Evolutionary conservation across 2,888 invertebrate genomes (phyloP).

Genomic region (Philereme transversata): DNA sequence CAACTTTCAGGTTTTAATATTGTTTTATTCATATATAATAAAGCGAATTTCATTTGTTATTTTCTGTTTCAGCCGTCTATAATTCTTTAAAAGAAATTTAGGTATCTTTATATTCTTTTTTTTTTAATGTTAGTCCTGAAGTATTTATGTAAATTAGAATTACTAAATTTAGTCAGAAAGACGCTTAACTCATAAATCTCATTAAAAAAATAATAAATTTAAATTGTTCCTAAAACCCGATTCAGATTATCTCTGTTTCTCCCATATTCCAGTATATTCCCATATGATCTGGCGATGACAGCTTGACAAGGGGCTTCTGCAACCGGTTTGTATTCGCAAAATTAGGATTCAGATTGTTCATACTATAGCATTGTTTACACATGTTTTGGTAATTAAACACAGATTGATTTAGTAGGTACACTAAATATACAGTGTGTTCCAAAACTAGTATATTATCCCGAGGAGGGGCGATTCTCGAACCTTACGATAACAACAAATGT

Average conservation of each 20-base stretch:
- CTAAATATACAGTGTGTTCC: no score
- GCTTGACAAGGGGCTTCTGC: constrained; percentile 16
- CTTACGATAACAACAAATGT: no score
- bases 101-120: no score
- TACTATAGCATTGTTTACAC: neutral
- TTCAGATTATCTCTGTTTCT: constrained; percentile 13
- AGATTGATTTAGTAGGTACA: no score
- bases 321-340: constrained; percentile 7
- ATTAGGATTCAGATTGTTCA: constrained; percentile 5
- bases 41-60: neutral
- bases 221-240: neutral
- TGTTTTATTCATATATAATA: neutral
- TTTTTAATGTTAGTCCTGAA: no score
- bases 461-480: no score
- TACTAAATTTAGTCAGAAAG: no score
- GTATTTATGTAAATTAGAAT: no score
- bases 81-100: no score
- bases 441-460: no score
- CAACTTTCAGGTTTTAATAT: neutral
- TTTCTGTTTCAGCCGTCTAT: neutral
- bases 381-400: no score
- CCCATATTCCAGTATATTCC: constrained; percentile 11
- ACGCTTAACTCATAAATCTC: neutral
- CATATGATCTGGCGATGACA: constrained; percentile 25
- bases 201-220: neutral